Base-by-base conservation (phyloP, 1,140 invertebrate genomes). In the Pinna nobilis region DNA sequence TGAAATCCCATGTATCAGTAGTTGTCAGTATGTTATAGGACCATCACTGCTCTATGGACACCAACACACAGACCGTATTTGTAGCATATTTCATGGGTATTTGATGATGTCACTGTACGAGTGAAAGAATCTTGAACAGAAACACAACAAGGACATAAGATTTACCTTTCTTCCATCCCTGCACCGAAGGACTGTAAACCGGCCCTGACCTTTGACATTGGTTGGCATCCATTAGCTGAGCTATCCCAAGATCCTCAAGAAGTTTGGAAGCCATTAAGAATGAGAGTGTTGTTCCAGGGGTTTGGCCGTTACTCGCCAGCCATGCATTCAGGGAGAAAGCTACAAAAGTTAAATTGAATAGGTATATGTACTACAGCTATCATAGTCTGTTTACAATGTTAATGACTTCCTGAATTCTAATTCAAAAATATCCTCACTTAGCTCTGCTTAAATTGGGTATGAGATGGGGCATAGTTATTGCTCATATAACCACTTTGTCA, bases 81-180 rank as follows among this genome's bases (percentile, higher is more conserved):
- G n/a, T n/a, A n/a, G n/a, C n/a, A n/a, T n/a, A n/a, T n/a, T n/a
- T n/a, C n/a, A n/a, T n/a, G n/a, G n/a, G n/a, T n/a, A n/a, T n/a
- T n/a, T n/a, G n/a, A n/a, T n/a, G n/a, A n/a, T n/a, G n/a, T n/a
- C n/a, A n/a, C n/a, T n/a, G n/a, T n/a, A n/a, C n/a, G n/a, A n/a
- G n/a, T n/a, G n/a, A n/a, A n/a, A n/a, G n/a, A n/a, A n/a, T n/a
- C n/a, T n/a, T n/a, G n/a, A n/a, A n/a, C n/a, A 47, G 13, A 15
- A 15, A 23, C n/a, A 4, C 28, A 30, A 30, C n/a, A n/a, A n/a
- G n/a, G n/a, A n/a, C n/a, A n/a, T n/a, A n/a, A n/a, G n/a, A 59
- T 13, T 33, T 35, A 70, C 68, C 68, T 39, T 39, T 51, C 25
- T 70, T 70, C 68, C 68, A 70, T 2, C 68, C 68, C 50, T 70